Base-by-base conservation (phyloP, 2,797 vertebrate genomes). In the Setipinna tenuifilis region DNA sequence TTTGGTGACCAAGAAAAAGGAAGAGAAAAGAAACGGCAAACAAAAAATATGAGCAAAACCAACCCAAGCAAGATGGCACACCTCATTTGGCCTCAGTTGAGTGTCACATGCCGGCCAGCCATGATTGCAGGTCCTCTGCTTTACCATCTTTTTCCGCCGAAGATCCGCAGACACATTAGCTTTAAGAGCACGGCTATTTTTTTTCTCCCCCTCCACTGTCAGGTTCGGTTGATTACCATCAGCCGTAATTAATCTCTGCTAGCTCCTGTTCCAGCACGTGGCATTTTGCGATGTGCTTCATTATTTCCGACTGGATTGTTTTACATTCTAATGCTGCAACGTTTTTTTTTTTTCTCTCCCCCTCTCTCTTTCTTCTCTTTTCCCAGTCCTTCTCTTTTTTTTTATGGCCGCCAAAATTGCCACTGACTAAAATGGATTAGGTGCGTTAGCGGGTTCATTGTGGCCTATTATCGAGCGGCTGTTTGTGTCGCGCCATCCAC, bases 271-370 rank as follows among this genome's bases (percentile, higher is more conserved):
- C 83, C 82, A 59, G 82, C 68, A 85, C 75, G 81, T 28, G 82
- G 61, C 83, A 44, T 89, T 88, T 85, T 75, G 81, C 85, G 35
- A 82, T 85, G 83, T 81, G 88, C 85, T 82, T 89, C 89, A 90
- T 90, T 91, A 91, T 90, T 88, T 78, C 87, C 85, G 54, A 85
- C 84, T 85, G 88, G 71, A 78, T 91, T 88, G 89, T 90, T 86
- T 91, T 85, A 88, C 83, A 81, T 84, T 41, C 48, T 90, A 88
- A 89, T 90, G 90, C 83, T 68, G 44, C 83, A 28, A 83, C 84
- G 23, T 85, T 68, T 62, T 62, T 62, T 62, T n/a, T 28, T 28
- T 16, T 19, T 1, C 2, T 11, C 62, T 12, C 25, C 23, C 25
- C 25, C 62, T 11, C 50, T 14, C 7, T 54, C 14, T 54, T 31